These are phyloP conservation scores for Ginglymostoma cirratum DNA, from an alignment of 2,113 vertebrate genomes.

Conservation along the genomic window DNA sequence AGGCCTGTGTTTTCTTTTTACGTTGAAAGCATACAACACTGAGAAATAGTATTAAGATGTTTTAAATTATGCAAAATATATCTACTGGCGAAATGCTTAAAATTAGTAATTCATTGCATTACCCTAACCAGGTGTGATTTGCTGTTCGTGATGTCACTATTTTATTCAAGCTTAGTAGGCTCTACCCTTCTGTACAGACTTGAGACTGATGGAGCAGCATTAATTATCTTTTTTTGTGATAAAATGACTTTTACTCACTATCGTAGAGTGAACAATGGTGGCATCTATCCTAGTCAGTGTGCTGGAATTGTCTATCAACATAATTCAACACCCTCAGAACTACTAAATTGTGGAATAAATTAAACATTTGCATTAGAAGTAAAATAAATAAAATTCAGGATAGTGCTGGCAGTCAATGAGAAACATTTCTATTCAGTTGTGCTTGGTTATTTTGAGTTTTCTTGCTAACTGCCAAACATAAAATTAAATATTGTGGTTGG, in stretches of 20 bases:
- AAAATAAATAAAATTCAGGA: not conserved
- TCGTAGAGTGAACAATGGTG: not conserved
- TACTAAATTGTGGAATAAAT: not conserved
- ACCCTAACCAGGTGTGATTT: not conserved
- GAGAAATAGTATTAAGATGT: not conserved
- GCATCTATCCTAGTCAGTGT: not conserved
- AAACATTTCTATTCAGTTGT: not conserved
- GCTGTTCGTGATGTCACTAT: not conserved
- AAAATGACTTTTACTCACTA: not conserved
- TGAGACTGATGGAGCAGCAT: not conserved
- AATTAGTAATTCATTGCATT: not conserved
- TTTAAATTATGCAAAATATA: not conserved
- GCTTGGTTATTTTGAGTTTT: not conserved
- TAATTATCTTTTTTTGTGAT: not conserved
- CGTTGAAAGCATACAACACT: not conserved
- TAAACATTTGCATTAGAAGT: not conserved
- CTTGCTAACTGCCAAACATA: no score
- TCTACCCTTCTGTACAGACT: not conserved
- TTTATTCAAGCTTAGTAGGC: not conserved
- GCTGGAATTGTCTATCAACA: not conserved
- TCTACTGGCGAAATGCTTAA: not conserved
- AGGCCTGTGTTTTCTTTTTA: not conserved
- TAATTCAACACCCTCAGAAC: not conserved
- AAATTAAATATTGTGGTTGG: no score
- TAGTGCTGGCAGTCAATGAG: not conserved